A percentile compares a stretch with the other conserved stretches of the same genome.
phyloP scores from a whole-genome alignment of 2,797 vertebrate genomes.

The Acestrorhynchus altus region DNA sequence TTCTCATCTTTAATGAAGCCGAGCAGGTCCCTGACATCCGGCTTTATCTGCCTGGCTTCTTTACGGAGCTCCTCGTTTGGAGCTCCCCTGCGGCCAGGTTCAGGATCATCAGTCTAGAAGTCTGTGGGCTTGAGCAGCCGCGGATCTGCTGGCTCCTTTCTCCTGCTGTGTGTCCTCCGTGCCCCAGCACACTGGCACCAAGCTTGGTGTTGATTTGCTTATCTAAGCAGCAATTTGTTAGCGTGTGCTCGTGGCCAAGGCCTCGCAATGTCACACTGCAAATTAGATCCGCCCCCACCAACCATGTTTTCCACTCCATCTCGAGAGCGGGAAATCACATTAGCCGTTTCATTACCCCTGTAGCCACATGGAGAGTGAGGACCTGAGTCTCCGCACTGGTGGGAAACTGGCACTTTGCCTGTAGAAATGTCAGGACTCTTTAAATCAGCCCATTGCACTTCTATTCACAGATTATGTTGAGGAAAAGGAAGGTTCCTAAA shows the following conservation, averaged over 20 bases:
- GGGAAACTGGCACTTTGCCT: slow-evolving; percentile 12
- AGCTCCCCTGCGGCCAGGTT: slow-evolving; percentile 24
- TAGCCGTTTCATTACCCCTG: slow-evolving; percentile 75
- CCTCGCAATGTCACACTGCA: slow-evolving; percentile 75
- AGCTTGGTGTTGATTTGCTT: slow-evolving; percentile 75
- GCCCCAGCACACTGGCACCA: slow-evolving; percentile 12
- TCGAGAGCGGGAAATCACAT: slow-evolving; percentile 78
- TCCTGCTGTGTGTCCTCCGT: slow-evolving; percentile 62
- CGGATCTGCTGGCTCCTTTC: slow-evolving; percentile 38
- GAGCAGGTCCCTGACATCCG: slow-evolving; percentile 14
- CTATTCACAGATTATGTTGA: background rate
- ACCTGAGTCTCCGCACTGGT: slow-evolving; percentile 37
- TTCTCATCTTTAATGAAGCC: slow-evolving; percentile 34
- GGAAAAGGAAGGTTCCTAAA: background rate
- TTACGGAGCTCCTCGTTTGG: slow-evolving; percentile 10
- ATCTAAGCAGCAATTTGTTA: slow-evolving; percentile 80
- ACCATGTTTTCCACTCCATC: slow-evolving; percentile 75
- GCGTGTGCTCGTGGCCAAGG: slow-evolving; percentile 71
- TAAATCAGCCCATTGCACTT: background rate
- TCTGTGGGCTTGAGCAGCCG: background rate
- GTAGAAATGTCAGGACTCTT: slow-evolving; percentile 7
- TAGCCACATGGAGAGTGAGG: slow-evolving; percentile 45
- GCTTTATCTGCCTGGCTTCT: background rate
- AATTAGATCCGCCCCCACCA: slow-evolving; percentile 74
- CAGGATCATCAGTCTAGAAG: slow-evolving; percentile 32